These are phyloP conservation scores for Cheilosia impressa DNA, from an alignment of 2,888 invertebrate genomes.

Conservation along the genomic window DNA sequence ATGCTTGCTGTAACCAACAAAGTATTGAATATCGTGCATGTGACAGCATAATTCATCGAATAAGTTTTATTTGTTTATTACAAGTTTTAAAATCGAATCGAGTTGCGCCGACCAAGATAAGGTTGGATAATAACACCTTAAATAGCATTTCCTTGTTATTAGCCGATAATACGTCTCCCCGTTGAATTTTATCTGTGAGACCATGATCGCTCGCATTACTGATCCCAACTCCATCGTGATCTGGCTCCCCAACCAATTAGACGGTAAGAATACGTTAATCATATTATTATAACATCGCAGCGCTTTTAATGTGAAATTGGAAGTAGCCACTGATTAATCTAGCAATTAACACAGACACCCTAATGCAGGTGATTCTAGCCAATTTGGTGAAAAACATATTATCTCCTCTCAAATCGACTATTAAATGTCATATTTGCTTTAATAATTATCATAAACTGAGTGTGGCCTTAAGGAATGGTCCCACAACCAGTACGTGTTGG, in stretches of 20 bases:
- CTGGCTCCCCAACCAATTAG: background rate
- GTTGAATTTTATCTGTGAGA: background rate
- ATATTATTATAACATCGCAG: constrained; percentile 1
- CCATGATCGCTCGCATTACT: background rate
- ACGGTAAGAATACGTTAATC: constrained; percentile 12
- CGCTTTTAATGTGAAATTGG: background rate
- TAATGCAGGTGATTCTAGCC: constrained; percentile 36
- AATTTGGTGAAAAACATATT: constrained; percentile 22
- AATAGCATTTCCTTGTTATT: background rate
- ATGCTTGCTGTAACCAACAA: background rate
- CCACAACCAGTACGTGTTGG: constrained; percentile 4
- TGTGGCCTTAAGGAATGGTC: constrained; percentile 2
- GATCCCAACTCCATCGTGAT: background rate
- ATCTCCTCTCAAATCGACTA: constrained; percentile 4
- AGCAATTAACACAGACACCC: constrained; percentile 40
- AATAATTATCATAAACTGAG: constrained; percentile 6
- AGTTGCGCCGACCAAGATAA: constrained; percentile 7
- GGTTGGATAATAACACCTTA: background rate
- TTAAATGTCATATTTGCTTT: background rate
- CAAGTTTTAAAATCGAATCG: background rate
- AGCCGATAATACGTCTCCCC: background rate
- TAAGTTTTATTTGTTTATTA: constrained; percentile 2
- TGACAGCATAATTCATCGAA: constrained; percentile 4
- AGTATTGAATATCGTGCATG: background rate
- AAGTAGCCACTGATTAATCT: constrained; percentile 30